These are phyloP conservation scores for Dipodomys stephensi DNA, from an alignment of 2,113 vertebrate species.

Conservation along the genomic window DNA sequence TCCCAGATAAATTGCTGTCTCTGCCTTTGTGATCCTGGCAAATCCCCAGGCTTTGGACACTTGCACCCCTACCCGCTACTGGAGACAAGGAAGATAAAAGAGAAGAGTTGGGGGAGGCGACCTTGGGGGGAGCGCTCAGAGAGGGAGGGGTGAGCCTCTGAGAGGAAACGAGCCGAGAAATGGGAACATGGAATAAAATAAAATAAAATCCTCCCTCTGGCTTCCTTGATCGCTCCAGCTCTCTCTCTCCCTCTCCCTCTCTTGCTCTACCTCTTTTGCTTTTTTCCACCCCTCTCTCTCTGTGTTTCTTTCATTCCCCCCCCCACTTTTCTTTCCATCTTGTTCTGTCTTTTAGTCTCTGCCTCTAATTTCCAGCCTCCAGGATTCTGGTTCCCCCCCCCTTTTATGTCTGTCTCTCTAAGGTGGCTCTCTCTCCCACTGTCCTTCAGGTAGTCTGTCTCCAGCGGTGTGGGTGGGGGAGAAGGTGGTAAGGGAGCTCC, in stretches of 20 bases:
- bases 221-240: constrained; percentile 47
- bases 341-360: constrained; percentile 35
- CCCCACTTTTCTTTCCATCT: not conserved
- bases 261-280: not conserved
- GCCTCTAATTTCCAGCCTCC: constrained; percentile 45
- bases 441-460: constrained; percentile 21
- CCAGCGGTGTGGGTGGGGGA: not conserved
- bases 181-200: constrained; percentile 80
- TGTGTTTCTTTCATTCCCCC: not conserved
- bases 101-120: constrained; percentile 75
- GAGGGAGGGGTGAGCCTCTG: constrained; percentile 55
- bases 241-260: not conserved
- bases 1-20: constrained; percentile 58
- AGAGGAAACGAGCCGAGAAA: constrained; percentile 80
- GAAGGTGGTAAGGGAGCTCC: not conserved
- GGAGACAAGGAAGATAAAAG: constrained; percentile 77
- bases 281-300: not conserved
- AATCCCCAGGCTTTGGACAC: constrained; percentile 63
- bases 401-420: not conserved
- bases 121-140: constrained; percentile 57
- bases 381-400: not conserved
- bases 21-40: constrained; percentile 59
- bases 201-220: constrained; percentile 80
- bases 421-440: not conserved
- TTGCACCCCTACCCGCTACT: not conserved